phyloP scores from a whole-genome alignment of 1,140 invertebrate genomes.

The Dreissena polymorpha region DNA sequence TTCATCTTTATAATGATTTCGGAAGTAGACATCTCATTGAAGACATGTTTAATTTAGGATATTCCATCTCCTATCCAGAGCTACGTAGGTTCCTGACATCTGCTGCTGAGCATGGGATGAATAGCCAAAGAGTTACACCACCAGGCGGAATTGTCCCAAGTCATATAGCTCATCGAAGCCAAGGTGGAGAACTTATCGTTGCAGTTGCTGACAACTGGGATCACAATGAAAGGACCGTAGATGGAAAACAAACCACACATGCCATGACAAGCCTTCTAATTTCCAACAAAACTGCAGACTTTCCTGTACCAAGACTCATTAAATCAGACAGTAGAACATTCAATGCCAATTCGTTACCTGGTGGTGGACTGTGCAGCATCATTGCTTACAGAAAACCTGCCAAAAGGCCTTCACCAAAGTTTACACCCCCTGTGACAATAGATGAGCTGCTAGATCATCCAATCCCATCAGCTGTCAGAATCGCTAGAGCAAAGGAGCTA shows the following conservation, averaged over 20 bases:
- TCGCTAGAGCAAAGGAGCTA: constrained; percentile 12
- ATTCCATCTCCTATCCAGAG: constrained; percentile 23
- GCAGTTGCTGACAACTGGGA: constrained; percentile 38
- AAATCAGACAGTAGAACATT: too few relatives aligned
- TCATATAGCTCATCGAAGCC: neutral
- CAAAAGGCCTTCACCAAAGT: too few relatives aligned
- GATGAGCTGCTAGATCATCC: too few relatives aligned
- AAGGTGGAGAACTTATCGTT: neutral
- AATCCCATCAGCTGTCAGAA: constrained; percentile 1
- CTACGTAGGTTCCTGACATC: constrained; percentile 14
- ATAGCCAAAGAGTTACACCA: neutral
- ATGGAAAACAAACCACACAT: constrained; percentile 46
- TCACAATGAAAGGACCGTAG: constrained; percentile 40
- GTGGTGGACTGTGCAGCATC: too few relatives aligned
- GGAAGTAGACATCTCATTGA: constrained; percentile 12
- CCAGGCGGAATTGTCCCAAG: neutral
- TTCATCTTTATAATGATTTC: constrained; percentile 10
- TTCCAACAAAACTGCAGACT: neutral
- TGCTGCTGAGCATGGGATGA: neutral
- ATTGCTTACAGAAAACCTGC: too few relatives aligned
- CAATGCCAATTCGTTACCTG: too few relatives aligned
- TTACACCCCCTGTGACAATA: too few relatives aligned
- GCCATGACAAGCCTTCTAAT: constrained; percentile 48
- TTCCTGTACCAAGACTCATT: too few relatives aligned
- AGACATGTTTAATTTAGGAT: constrained; percentile 1